phyloP scores from a whole-genome alignment of 2,113 vertebrate species.

The Protobothrops flavoviridis region DNA sequence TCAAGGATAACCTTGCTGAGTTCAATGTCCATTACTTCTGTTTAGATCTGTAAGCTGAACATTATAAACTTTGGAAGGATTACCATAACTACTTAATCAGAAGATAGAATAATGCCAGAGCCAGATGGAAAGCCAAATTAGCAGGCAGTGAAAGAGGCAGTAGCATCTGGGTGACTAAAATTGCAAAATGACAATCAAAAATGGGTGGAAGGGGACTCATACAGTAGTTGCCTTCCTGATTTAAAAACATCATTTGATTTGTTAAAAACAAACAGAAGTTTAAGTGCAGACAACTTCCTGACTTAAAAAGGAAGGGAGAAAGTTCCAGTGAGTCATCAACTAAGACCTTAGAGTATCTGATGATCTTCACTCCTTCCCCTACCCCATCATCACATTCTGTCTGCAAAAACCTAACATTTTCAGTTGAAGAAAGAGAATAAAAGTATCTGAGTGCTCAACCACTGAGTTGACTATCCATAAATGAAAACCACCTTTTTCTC shows the following conservation, averaged over 20 bases:
- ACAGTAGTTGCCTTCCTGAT: neutral
- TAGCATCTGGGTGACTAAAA: neutral
- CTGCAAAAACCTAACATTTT: conserved; percentile 44
- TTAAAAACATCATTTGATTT: neutral
- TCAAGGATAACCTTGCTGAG: neutral
- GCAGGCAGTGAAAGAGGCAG: neutral
- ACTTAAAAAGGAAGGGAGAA: neutral
- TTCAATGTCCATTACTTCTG: neutral
- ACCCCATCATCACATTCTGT: neutral
- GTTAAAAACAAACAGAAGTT: neutral
- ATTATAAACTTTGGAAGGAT: neutral
- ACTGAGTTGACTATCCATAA: conserved; percentile 45
- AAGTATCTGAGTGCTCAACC: conserved; percentile 15
- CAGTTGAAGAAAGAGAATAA: neutral
- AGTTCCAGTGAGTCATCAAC: neutral
- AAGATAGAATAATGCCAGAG: neutral
- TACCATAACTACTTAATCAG: neutral
- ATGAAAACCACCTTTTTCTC: conserved; percentile 57
- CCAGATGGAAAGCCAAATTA: neutral
- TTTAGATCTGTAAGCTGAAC: neutral
- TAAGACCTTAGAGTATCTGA: neutral
- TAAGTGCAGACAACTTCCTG: neutral
- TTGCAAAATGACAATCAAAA: neutral
- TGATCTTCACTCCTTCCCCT: neutral
- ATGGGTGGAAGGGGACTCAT: neutral